These are phyloP conservation scores for Graptemys geographica DNA, from an alignment of 2,797 vertebrate genomes.

Conservation along the genomic window DNA sequence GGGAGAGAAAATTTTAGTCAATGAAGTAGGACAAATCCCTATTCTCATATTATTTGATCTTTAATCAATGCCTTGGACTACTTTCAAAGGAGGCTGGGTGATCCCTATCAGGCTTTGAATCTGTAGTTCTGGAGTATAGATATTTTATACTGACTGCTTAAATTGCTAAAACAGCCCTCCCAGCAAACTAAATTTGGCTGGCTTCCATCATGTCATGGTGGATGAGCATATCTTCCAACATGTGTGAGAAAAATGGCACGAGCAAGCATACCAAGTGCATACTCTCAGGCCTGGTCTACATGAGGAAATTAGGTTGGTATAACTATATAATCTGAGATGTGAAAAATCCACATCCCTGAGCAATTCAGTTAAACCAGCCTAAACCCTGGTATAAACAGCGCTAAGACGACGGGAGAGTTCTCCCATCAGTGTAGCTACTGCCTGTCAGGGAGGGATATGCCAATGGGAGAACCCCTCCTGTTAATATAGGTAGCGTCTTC, in stretches of 20 bases:
- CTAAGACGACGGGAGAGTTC: background rate
- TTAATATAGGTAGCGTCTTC: background rate
- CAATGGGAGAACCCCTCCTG: background rate
- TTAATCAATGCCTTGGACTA: constrained; percentile 18
- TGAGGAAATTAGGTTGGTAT: background rate
- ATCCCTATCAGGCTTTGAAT: background rate
- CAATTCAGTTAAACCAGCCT: background rate
- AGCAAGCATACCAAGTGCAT: constrained; percentile 37
- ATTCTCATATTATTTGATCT: constrained; percentile 44
- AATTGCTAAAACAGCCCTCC: constrained; percentile 3
- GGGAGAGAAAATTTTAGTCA: constrained; percentile 63
- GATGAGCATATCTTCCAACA: constrained; percentile 45
- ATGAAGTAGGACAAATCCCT: constrained; percentile 69
- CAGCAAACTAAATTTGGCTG: constrained; percentile 51
- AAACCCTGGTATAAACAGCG: no score
- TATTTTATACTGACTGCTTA: constrained; percentile 16
- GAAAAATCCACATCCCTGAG: background rate
- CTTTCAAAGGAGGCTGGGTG: background rate
- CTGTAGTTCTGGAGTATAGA: background rate
- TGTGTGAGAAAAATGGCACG: background rate
- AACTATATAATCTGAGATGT: background rate
- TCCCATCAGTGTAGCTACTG: background rate
- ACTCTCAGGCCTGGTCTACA: background rate
- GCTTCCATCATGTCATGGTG: constrained; percentile 10
- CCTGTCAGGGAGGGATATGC: background rate